Evolutionary conservation across 2,888 invertebrate genomes (phyloP).

Genomic region (Polymixis lichenea): DNA sequence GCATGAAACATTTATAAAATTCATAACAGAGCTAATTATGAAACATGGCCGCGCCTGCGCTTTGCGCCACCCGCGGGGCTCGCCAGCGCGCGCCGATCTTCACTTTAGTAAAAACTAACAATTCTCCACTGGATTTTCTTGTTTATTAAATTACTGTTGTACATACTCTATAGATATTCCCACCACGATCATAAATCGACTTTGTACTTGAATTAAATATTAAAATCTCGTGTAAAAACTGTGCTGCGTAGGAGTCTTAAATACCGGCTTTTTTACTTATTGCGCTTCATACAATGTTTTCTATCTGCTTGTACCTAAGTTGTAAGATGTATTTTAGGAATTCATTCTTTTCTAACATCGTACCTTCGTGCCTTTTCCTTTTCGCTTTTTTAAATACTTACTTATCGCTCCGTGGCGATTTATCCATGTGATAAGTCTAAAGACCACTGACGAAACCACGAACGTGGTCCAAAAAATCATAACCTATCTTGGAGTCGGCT

Average conservation of each 20-base stretch:
- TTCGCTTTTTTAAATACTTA: no score
- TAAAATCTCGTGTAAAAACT: conserved; percentile 59
- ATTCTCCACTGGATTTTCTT: conserved; percentile 74
- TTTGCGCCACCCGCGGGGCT: conserved; percentile 86
- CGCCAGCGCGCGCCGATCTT: conserved; percentile 71
- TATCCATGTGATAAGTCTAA: no score
- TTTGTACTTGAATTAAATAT: conserved; percentile 67
- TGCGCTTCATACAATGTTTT: conserved; percentile 29
- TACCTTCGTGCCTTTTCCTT: no score
- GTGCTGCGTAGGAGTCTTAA: conserved; percentile 27
- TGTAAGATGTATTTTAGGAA: not conserved
- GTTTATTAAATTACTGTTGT: conserved; percentile 77
- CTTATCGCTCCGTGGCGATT: no score
- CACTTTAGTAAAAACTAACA: conserved; percentile 80
- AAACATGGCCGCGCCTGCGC: conserved; percentile 81
- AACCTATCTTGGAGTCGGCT: not conserved
- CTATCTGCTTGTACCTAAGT: conserved; percentile 1
- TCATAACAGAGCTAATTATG: conserved; percentile 89
- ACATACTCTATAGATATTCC: conserved; percentile 69
- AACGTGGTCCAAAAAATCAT: no score
- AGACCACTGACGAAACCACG: no score
- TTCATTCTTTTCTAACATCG: conserved; percentile 1
- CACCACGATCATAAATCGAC: conserved; percentile 68
- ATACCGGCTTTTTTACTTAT: conserved; percentile 28
- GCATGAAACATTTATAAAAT: conserved; percentile 90